Base-by-base conservation (phyloP, 2,113 vertebrate genomes). In the Charina bottae region DNA sequence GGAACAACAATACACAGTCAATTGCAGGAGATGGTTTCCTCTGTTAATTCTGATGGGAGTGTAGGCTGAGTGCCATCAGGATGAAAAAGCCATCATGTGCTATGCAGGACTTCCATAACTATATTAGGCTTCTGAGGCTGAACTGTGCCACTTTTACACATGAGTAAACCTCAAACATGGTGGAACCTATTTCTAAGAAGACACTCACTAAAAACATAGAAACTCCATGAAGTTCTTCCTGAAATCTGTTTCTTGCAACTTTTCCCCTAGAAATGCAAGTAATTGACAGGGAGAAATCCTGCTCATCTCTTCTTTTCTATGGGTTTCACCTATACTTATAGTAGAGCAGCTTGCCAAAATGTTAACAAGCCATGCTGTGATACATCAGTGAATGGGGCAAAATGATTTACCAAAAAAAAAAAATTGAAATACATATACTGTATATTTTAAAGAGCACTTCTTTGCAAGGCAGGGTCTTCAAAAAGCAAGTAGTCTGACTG, bases 401-500 rank as follows among this genome's bases (percentile, higher is more conserved):
- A 83, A 92, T 24, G 12, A 60, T 33, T 60, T 64, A 21, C 56
- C 6, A 37, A 49, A 59, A 88, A 42, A 85, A 15, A 24, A 6
- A 85, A 21, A 28, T 6, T n/a, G 24, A 90, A 42, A 88, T 23
- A 28, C 19, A 87, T 58, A n/a, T n/a, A n/a, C n/a, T n/a, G n/a
- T n/a, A n/a, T n/a, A 78, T 54, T 28, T 83, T 59, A 85, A 84
- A 24, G 2, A 12, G 17, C 28, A 54, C 28, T 62, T 60, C 46
- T 83, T n/a, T 83, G 28, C 56, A 92, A 56, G 6, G 46, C 54
- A 92, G 83, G 92, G 54, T 49, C n/a, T 42, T 94, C 72, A 60
- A 95, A 92, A 49, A 55, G 26, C 90, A 90, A 93, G 42, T 26
- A 85, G 78, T 92, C 72, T 83, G 87, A 85, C 84, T 92, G 60